Percentiles rank a stretch among this genome's conserved stretches.
These are phyloP conservation scores for Arion vulgaris DNA, from an alignment of 1,140 invertebrate genomes.

Conservation along the genomic window DNA sequence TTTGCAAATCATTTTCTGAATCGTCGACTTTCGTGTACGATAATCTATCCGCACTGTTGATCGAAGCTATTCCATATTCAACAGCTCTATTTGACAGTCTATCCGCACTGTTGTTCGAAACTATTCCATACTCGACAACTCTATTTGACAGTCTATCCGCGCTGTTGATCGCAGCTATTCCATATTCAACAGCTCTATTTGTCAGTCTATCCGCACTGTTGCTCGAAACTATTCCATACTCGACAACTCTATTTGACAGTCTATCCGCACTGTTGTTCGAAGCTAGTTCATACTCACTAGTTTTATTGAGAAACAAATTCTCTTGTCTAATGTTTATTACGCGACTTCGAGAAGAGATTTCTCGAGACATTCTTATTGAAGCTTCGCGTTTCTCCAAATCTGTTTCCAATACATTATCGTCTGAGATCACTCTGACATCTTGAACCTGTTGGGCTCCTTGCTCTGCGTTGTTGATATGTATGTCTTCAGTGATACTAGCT, in stretches of 20 bases:
- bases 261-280: constrained; percentile 13
- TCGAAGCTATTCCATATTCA: constrained; percentile 8
- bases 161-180: neutral
- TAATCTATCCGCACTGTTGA: constrained; percentile 11
- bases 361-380: neutral
- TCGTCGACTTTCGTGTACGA: constrained; percentile 24
- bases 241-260: constrained; percentile 38
- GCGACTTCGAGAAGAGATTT: constrained; percentile 50
- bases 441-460: neutral
- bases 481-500: constrained; percentile 41
- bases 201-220: constrained; percentile 17
- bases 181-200: constrained; percentile 32
- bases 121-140: constrained; percentile 13
- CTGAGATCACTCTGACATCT: neutral
- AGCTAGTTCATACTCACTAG: constrained; percentile 1
- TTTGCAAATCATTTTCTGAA: neutral
- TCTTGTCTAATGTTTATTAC: constrained; percentile 50
- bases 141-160: constrained; percentile 30
- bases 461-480: neutral
- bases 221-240: neutral
- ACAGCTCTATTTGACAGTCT: constrained; percentile 32
- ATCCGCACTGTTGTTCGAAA: constrained; percentile 5
- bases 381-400: neutral
- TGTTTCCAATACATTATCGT: neutral
- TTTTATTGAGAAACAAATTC: constrained; percentile 52